Conservation (phyloP, 2,888 invertebrate genomes). For the Thyatira batis region DNA sequence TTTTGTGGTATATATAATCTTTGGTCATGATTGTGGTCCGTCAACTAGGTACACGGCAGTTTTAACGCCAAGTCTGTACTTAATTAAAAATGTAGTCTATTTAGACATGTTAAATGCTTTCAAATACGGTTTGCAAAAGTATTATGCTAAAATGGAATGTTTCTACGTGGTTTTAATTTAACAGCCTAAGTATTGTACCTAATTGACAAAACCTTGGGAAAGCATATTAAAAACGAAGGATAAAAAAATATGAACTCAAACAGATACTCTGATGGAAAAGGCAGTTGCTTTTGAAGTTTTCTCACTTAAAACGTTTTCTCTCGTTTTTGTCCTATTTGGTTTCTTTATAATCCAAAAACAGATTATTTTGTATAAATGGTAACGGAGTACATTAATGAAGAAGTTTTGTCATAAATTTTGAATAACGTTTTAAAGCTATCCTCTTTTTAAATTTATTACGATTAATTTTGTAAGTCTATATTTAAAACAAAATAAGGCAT, state of each 20-base stretch:
- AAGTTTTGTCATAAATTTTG: not conserved
- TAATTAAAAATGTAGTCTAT: no score
- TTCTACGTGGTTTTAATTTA: no score
- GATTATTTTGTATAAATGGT: slow-evolving; percentile 18
- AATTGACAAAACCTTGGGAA: no score
- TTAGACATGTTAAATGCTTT: not conserved
- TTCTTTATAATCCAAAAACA: not conserved
- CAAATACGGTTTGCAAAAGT: not conserved
- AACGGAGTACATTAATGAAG: slow-evolving; percentile 24
- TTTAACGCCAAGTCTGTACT: not conserved
- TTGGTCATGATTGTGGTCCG: not conserved
- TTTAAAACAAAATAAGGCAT: no score
- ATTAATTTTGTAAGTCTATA: not conserved
- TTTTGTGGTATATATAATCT: no score
- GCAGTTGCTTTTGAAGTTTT: not conserved
- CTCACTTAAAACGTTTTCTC: not conserved
- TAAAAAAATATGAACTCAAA: no score
- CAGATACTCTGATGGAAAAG: not conserved
- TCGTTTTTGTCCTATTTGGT: not conserved
- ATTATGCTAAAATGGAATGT: not conserved
- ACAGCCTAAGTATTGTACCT: not conserved
- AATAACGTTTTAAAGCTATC: not conserved
- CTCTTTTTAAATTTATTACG: not conserved
- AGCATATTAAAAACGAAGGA: no score
- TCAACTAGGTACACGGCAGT: not conserved